Percentiles rank a stretch among this genome's conserved stretches.
Evolutionary conservation across 92 coral and sea anemone species (phyloP).

Genomic region (Zoanthus gigantus): DNA sequence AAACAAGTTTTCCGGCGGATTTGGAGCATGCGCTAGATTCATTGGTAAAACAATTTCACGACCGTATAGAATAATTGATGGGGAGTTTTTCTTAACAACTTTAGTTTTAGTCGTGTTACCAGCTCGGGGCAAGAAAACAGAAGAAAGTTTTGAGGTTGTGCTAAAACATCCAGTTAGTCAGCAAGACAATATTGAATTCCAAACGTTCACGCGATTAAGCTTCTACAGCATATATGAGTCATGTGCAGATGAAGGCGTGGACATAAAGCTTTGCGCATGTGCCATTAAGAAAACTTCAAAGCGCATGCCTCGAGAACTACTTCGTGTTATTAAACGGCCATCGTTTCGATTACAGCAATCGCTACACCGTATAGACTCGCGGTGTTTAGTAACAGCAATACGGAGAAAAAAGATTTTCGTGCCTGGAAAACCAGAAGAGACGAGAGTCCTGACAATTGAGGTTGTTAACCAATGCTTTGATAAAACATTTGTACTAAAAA

Average conservation of each 20-base stretch:
- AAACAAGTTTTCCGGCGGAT: slow-evolving; percentile 67
- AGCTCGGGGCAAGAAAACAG: slow-evolving; percentile 74
- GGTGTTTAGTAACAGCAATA: slow-evolving; percentile 62
- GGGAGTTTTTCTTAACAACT: slow-evolving; percentile 72
- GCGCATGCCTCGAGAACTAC: slow-evolving; percentile 32
- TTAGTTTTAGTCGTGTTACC: slow-evolving; percentile 79
- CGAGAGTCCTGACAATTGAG: slow-evolving; percentile 76
- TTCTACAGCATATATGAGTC: slow-evolving; percentile 80
- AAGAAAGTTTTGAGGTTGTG: slow-evolving; percentile 88
- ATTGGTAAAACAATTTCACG: slow-evolving; percentile 75
- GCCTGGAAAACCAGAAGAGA: slow-evolving; percentile 56
- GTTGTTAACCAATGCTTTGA: slow-evolving; percentile 70
- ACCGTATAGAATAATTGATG: slow-evolving; percentile 75
- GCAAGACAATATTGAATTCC: slow-evolving; percentile 64
- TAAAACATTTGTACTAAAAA: slow-evolving; percentile 56
- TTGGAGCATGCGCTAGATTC: slow-evolving; percentile 93
- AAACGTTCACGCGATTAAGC: slow-evolving; percentile 78
- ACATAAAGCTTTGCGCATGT: slow-evolving; percentile 91
- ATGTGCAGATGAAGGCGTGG: slow-evolving; percentile 86
- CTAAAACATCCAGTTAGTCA: slow-evolving; percentile 72
- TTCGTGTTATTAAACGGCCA: slow-evolving; percentile 40
- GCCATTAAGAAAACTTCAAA: slow-evolving; percentile 34
- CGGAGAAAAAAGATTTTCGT: slow-evolving; percentile 52
- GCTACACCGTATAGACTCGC: slow-evolving; percentile 53
- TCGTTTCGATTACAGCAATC: slow-evolving; percentile 70